phyloP scores from a whole-genome alignment of 2,113 vertebrate genomes.

The Collichthys lucidus region DNA sequence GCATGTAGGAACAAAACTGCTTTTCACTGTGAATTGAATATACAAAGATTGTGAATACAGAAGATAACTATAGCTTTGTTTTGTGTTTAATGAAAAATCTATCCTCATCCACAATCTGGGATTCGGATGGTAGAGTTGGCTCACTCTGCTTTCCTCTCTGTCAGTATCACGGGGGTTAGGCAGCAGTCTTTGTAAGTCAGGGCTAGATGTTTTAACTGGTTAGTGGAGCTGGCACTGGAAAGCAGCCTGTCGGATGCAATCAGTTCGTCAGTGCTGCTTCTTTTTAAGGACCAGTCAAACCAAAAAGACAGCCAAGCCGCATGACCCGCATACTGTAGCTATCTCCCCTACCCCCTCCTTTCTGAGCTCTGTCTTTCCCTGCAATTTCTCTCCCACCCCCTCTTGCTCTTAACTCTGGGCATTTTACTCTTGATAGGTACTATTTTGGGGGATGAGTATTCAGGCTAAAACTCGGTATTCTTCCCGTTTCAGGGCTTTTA shows the following conservation, averaged over 20 bases:
- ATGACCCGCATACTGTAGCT: conserved; percentile 31
- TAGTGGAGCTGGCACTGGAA: conserved; percentile 66
- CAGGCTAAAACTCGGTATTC: conserved; percentile 12
- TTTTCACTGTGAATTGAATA: neutral
- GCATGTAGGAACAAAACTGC: neutral
- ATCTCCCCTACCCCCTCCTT: conserved; percentile 17
- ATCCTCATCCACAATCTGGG: neutral
- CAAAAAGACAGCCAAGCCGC: conserved; percentile 64
- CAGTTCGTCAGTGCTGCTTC: conserved; percentile 58
- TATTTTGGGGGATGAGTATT: conserved; percentile 37
- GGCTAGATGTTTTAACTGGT: conserved; percentile 68
- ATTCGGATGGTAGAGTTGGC: conserved; percentile 6
- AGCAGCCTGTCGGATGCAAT: conserved; percentile 78
- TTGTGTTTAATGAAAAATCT: neutral
- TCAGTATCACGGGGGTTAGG: conserved; percentile 9
- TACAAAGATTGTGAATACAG: neutral
- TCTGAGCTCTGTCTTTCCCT: conserved; percentile 1
- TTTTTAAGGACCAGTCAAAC: conserved; percentile 67
- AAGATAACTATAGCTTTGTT: neutral
- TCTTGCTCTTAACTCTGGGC: conserved; percentile 13
- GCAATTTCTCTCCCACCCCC: conserved; percentile 8
- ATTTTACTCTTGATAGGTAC: conserved; percentile 6
- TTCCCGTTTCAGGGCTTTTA: neutral
- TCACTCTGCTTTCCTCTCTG: conserved; percentile 8
- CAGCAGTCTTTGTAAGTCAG: conserved; percentile 53